These are phyloP conservation scores for Netelia fuscicornis DNA, from an alignment of 2,888 invertebrate species.

Conservation along the genomic window DNA sequence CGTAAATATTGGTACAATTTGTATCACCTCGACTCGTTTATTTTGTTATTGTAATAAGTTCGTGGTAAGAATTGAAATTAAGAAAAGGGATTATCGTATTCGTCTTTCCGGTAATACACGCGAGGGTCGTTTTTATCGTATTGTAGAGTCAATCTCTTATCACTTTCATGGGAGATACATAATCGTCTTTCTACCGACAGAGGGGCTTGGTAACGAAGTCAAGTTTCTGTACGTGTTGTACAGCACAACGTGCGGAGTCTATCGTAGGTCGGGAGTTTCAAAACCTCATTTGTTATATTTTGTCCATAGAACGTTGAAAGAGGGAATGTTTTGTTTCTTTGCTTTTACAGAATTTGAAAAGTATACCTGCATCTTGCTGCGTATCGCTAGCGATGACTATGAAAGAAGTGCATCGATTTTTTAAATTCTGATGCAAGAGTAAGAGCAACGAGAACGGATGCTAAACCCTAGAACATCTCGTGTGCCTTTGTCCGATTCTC, in stretches of 20 bases:
- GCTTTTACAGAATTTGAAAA: background rate
- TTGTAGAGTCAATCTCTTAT: slow-evolving; percentile 41
- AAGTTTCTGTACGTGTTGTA: background rate
- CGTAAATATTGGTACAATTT: background rate
- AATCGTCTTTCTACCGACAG: slow-evolving; percentile 23
- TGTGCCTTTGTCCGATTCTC: background rate
- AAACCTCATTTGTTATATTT: too few species aligned
- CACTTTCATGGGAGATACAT: slow-evolving; percentile 1
- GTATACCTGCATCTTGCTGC: background rate
- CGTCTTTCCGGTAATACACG: background rate
- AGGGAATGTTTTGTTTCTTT: slow-evolving; percentile 1
- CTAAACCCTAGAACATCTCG: background rate
- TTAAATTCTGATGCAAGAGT: background rate
- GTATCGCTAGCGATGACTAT: background rate
- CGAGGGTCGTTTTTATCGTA: slow-evolving; percentile 29
- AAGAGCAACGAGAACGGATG: background rate
- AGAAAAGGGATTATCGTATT: background rate
- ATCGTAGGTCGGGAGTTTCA: background rate
- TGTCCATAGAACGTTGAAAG: background rate
- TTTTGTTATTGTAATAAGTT: background rate
- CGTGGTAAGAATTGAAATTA: slow-evolving; percentile 9
- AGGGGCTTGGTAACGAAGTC: background rate
- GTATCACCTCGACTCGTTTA: background rate
- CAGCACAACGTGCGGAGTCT: background rate
- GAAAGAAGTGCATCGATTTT: background rate